Evolutionary conservation across 2,797 vertebrate genomes (phyloP).

Genomic region (Emys orbicularis): DNA sequence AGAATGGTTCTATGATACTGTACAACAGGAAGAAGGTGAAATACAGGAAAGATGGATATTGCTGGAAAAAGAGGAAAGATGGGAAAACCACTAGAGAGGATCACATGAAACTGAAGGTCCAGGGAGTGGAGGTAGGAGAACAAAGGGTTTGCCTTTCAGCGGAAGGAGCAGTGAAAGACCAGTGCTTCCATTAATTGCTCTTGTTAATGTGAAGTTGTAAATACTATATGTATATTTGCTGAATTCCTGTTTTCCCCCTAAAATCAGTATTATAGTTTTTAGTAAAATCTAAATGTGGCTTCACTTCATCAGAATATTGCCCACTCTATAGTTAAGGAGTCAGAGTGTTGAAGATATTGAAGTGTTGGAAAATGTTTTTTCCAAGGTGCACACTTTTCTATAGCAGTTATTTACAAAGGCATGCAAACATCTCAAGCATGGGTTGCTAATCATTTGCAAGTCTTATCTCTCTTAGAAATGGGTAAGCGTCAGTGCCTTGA

Average conservation of each 20-base stretch:
- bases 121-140: constrained; percentile 94
- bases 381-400: accelerated
- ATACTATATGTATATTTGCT: background rate
- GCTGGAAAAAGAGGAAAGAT: constrained; percentile 99
- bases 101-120: constrained; percentile 99
- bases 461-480: accelerated
- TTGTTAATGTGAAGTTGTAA: accelerated
- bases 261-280: background rate
- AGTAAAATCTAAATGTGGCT: accelerated
- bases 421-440: accelerated
- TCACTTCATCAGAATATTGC: accelerated
- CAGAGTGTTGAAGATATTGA: accelerated
- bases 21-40: constrained; percentile 99
- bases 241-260: background rate
- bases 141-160: accelerated
- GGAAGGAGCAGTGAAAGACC: background rate
- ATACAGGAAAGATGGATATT: constrained; percentile 99
- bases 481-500: background rate
- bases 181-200: accelerated
- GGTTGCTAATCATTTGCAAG: background rate
- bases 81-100: constrained; percentile 98
- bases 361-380: background rate
- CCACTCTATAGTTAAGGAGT: background rate
- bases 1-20: constrained; percentile 99
- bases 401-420: accelerated